Percentiles rank a stretch among this genome's conserved stretches.
These are phyloP conservation scores for Heteromurus nitidus DNA, from an alignment of 2,888 invertebrate genomes.

Conservation along the genomic window DNA sequence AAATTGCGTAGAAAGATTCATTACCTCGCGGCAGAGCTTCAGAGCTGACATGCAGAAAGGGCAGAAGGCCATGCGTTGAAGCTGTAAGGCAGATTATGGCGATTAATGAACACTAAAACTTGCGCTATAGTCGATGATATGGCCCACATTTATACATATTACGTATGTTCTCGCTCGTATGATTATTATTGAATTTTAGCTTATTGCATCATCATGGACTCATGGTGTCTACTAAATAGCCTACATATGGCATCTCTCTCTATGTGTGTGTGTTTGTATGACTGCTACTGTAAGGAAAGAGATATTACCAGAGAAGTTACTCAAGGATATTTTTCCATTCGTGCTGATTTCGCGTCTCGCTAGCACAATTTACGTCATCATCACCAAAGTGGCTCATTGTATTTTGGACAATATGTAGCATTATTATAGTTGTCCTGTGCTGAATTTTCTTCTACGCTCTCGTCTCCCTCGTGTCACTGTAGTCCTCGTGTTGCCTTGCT, in stretches of 20 bases:
- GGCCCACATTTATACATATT: no score
- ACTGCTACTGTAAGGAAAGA: no score
- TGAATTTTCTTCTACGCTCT: slow-evolving; percentile 8
- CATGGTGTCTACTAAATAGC: no score
- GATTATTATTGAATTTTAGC: no score
- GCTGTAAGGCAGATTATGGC: slow-evolving; percentile 8
- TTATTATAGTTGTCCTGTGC: slow-evolving; percentile 4
- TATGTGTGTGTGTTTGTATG: no score
- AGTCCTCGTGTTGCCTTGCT: slow-evolving; percentile 2
- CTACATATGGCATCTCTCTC: no score
- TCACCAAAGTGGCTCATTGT: neutral
- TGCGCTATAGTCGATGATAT: no score
- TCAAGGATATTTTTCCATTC: slow-evolving; percentile 62
- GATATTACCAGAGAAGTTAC: no score
- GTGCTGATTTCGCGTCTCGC: slow-evolving; percentile 48
- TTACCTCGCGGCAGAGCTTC: slow-evolving; percentile 12
- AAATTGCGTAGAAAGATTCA: neutral
- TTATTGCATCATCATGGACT: no score
- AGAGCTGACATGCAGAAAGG: slow-evolving; percentile 4
- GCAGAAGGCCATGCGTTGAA: slow-evolving; percentile 1
- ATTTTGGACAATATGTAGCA: no score
- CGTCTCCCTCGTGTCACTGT: neutral
- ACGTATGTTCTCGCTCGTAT: no score
- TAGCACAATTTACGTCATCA: slow-evolving; percentile 59
- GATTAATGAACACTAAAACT: slow-evolving; percentile 17